Base-by-base conservation (phyloP, 2,888 invertebrate species). In the Anorthoa munda region DNA sequence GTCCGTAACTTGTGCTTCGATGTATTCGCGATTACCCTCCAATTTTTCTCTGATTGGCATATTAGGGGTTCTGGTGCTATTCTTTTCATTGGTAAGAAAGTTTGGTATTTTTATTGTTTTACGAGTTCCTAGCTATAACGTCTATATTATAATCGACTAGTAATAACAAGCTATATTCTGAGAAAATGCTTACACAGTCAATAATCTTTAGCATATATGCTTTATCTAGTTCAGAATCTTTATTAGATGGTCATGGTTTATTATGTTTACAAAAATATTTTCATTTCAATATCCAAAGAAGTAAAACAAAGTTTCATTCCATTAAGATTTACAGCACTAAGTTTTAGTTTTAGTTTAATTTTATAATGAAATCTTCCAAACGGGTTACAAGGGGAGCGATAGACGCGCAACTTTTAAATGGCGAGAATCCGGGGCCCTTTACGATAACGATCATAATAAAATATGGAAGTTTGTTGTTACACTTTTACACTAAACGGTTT, bases 371-470 rank as follows among this genome's bases (percentile, higher is more conserved):
- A 95, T 94, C 93, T 91, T 88, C 86, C 87, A 89, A 87, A 91
- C 91, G 92, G 92, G 93, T 92, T 92, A 85, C 60, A 66, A 87
- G 88, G 90, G 91, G 58, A 59, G 56, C 71, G 64, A 65, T 72
- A 81, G 63, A 83, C 72, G 77, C n/a, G 68, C 63, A 86, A 95
- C 94, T 95, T 95, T 95, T 95, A 95, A 94, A 93, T 91, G 92
- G 91, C 90, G 88, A 90, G 89, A 91, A 93, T 91, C 89, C 86
- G 87, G 90, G 89, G 87, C 84, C 88, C 86, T 96, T 95, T 95
- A 96, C 95, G 95, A 96, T 96, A 95, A 96, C 94, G 95, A 95
- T 95, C 95, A 90, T 92, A 95, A 95, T 96, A 96, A 96, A 96
- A 96, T 96, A 96, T 96, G 95, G 94, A 95, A 96, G 92, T 96